These are phyloP conservation scores for Drosophila pegasa DNA, from an alignment of 2,888 invertebrate genomes.

Conservation along the genomic window DNA sequence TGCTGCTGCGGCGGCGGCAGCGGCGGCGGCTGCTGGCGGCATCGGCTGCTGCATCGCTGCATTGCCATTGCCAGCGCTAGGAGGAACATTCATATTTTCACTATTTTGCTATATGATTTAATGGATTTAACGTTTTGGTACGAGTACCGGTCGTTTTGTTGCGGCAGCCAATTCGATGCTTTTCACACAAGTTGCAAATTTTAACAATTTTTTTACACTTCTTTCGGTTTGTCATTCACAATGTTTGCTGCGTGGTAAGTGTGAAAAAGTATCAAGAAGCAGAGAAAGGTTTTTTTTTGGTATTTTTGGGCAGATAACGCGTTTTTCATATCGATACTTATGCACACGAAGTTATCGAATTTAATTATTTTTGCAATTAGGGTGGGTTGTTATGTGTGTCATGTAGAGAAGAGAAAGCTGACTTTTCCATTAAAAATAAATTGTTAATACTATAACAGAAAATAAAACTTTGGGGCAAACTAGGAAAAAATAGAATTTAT, in stretches of 20 bases:
- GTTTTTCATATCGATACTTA: neutral
- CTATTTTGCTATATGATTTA: constrained; percentile 64
- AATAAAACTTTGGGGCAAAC: neutral
- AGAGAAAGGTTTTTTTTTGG: neutral
- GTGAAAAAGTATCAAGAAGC: neutral
- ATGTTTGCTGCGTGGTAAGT: constrained; percentile 41
- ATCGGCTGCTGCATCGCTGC: constrained; percentile 44
- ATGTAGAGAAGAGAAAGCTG: neutral
- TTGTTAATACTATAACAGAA: neutral
- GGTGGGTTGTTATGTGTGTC: neutral
- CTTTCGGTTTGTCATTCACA: constrained; percentile 56
- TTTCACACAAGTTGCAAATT: constrained; percentile 48
- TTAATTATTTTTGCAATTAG: neutral
- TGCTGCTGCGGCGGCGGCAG: constrained; percentile 20
- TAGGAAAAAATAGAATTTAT: neutral
- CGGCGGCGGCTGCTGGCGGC: constrained; percentile 39
- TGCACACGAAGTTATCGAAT: neutral
- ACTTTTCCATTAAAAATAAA: neutral
- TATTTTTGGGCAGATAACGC: neutral
- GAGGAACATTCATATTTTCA: constrained; percentile 84
- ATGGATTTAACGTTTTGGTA: constrained; percentile 59
- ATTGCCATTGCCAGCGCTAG: constrained; percentile 73
- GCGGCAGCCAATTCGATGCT: constrained; percentile 59
- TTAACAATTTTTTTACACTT: constrained; percentile 40
- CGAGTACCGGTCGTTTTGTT: constrained; percentile 66